These are phyloP conservation scores for Autographa pulchrina DNA, from an alignment of 2,888 invertebrate genomes.

Conservation along the genomic window DNA sequence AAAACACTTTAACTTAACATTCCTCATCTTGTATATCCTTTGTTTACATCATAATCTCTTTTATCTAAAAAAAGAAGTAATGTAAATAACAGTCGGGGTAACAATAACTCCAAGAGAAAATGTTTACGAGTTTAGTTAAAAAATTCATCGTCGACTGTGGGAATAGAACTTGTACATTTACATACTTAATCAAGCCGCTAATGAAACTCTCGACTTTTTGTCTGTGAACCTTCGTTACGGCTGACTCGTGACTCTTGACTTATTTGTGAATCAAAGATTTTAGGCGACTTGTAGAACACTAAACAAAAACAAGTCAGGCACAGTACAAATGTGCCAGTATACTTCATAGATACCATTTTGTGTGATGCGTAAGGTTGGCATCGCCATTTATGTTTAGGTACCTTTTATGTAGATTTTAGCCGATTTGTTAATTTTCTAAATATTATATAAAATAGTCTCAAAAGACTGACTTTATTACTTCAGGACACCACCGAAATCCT, in stretches of 20 bases:
- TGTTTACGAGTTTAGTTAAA: constrained; percentile 14
- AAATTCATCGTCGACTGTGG: constrained; percentile 32
- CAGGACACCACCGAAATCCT: too few relatives aligned
- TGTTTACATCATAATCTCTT: not conserved
- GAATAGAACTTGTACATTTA: constrained; percentile 50
- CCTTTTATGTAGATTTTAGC: too few relatives aligned
- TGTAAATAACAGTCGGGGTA: constrained; percentile 16
- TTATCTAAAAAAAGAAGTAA: constrained; percentile 32
- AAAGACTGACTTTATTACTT: too few relatives aligned
- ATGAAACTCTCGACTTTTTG: constrained; percentile 53
- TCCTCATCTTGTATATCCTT: not conserved
- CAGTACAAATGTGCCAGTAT: not conserved
- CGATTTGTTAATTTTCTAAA: too few relatives aligned
- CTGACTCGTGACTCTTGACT: constrained; percentile 48
- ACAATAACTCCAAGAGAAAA: constrained; percentile 8
- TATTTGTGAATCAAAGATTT: constrained; percentile 31
- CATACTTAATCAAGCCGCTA: constrained; percentile 55
- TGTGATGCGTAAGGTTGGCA: too few relatives aligned
- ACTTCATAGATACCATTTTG: too few relatives aligned
- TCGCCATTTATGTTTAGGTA: too few relatives aligned
- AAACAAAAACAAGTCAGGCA: not conserved
- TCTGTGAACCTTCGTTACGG: constrained; percentile 35
- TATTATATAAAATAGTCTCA: too few relatives aligned
- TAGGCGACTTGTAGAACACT: not conserved
- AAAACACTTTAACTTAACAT: not conserved